Percentiles rank a stretch among this genome's conserved stretches.
These are phyloP conservation scores for Acleris cristana DNA, from an alignment of 2,888 invertebrate species.

Conservation along the genomic window DNA sequence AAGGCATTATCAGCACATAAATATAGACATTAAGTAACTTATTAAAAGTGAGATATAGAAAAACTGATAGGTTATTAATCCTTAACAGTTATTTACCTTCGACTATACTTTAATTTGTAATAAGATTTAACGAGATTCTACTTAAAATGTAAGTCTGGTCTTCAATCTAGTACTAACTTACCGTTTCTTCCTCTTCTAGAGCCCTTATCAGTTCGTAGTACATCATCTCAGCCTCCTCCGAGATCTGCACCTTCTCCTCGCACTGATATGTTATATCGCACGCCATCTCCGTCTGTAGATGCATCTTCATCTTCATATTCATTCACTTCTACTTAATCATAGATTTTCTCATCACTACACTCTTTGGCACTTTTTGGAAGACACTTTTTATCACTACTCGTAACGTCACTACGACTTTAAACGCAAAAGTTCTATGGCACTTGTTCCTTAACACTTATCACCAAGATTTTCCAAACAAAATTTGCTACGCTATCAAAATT, in stretches of 20 bases:
- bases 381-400: constrained; percentile 9
- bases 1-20: too few relatives aligned
- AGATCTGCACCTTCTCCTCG: constrained; percentile 74
- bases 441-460: too few relatives aligned
- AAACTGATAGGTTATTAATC: too few relatives aligned
- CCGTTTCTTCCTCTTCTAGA: constrained; percentile 79
- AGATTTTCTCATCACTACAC: constrained; percentile 33
- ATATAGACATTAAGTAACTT: too few relatives aligned
- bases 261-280: constrained; percentile 69
- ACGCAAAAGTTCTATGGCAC: not conserved
- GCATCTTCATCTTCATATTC: constrained; percentile 65
- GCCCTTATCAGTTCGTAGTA: constrained; percentile 79
- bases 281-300: constrained; percentile 71
- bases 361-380: constrained; percentile 35
- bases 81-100: too few relatives aligned
- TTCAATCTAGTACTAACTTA: constrained; percentile 49
- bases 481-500: too few relatives aligned
- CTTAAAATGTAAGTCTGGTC: not conserved
- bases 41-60: too few relatives aligned
- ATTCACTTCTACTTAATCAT: constrained; percentile 43
- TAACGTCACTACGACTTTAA: not conserved
- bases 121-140: too few relatives aligned
- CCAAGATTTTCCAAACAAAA: too few relatives aligned
- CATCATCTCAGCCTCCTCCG: constrained; percentile 79
- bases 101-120: too few relatives aligned